A percentile compares a stretch with the other conserved stretches of the same genome.
Evolutionary conservation across 2,113 vertebrate genomes (phyloP).

Genomic region (Etheostoma spectabile): DNA sequence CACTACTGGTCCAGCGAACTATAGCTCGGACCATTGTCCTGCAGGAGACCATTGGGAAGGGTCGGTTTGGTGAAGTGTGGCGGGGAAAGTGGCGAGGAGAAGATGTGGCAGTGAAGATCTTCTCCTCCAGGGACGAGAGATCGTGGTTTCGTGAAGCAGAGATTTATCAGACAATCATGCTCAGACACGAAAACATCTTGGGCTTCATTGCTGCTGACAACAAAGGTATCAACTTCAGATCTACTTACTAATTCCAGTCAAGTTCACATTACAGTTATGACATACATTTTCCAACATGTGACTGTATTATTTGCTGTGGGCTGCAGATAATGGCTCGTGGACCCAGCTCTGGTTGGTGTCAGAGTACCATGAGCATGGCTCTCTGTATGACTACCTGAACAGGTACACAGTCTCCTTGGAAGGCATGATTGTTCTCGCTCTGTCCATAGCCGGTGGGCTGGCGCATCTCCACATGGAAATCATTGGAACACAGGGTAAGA

Average conservation of each 20-base stretch:
- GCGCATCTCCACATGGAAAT: conserved; percentile 99
- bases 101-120: conserved; percentile 98
- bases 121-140: conserved; percentile 95
- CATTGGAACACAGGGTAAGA: conserved; percentile 93
- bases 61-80: conserved; percentile 96
- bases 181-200: conserved; percentile 96
- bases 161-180: conserved; percentile 97
- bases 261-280: neutral
- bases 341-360: conserved; percentile 99
- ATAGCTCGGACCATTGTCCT: conserved; percentile 97
- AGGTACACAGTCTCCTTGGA: conserved; percentile 89
- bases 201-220: conserved; percentile 98
- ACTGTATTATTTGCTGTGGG: conserved; percentile 24
- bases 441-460: conserved; percentile 94
- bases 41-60: conserved; percentile 95
- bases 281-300: neutral
- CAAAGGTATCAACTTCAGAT: conserved; percentile 86
- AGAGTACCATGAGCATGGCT: conserved; percentile 97
- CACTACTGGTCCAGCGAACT: conserved; percentile 95
- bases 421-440: conserved; percentile 88
- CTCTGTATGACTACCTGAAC: conserved; percentile 96
- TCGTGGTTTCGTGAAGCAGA: conserved; percentile 99
- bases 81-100: conserved; percentile 96
- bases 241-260: neutral
- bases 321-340: conserved; percentile 95